Base-by-base conservation (phyloP, 2,113 vertebrate genomes). In the Motacilla tschutschensis region DNA sequence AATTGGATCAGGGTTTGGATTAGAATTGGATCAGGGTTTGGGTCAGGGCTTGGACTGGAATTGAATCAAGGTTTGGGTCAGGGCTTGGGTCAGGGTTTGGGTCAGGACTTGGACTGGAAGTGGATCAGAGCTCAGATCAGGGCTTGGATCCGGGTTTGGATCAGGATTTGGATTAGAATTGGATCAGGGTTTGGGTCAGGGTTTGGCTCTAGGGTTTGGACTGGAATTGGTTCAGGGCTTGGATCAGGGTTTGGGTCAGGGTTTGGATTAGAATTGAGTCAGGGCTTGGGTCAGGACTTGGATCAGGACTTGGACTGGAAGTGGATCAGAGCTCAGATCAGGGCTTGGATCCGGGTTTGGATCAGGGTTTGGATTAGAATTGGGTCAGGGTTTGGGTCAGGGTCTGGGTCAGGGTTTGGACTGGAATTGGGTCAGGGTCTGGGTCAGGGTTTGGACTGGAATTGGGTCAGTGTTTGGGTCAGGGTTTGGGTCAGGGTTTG, bases 41-140 rank as follows among this genome's bases (percentile, higher is more conserved):
- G 48, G 1, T 28, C 15, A 28, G 14, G 53, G n/a, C n/a, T n/a
- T n/a, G n/a, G n/a, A n/a, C n/a, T n/a, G n/a, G n/a, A n/a, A n/a
- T n/a, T n/a, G n/a, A n/a, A 4, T 36, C 2, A 3, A 12, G 29
- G 11, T 0, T 26, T 33, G 22, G 11, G 1, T 25, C 4, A 5
- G 16, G 25, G 16, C 10, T 13, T 33, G 43, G 44, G 1, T 19
- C n/a, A 14, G 24, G 24, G 4, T 16, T 31, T 10, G 29, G 38
- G 4, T 51, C 6, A 15, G 35, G 9, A 7, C 3, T 47, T n/a
- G 29, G 41, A 9, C 6, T 21, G 11, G 31, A 9, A n/a, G n/a
- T 51, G 28, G 50, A 6, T 28, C 12, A 3, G 17, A 10, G 7
- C 1, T 51, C 29, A 16, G 26, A 0, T 17, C 26, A 50, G 26